These are phyloP conservation scores for Portevinia maculata DNA, from an alignment of 2,888 invertebrate species.

Conservation along the genomic window DNA sequence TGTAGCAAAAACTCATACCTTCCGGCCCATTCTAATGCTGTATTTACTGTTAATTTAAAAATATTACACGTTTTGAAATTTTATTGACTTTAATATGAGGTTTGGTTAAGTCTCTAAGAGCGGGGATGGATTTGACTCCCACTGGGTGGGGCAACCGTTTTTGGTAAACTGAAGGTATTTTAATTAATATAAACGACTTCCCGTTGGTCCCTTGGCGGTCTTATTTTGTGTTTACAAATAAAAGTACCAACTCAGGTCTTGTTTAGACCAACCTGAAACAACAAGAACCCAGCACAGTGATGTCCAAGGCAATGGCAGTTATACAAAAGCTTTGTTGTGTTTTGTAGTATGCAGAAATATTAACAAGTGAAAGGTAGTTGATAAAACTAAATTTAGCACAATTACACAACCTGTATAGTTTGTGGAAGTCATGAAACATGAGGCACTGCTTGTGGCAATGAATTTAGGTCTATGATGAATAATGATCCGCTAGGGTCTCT, in stretches of 20 bases:
- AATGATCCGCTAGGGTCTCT: too few species aligned
- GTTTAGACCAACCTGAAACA: neutral
- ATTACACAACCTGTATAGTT: too few species aligned
- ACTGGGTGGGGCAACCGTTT: too few species aligned
- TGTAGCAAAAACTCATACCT: slow-evolving; percentile 28
- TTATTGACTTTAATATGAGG: slow-evolving; percentile 35
- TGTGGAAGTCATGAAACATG: too few species aligned
- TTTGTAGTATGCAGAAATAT: too few species aligned
- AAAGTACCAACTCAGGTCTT: neutral
- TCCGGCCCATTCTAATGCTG: slow-evolving; percentile 44
- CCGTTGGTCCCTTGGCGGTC: slow-evolving; percentile 11
- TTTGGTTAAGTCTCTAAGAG: neutral
- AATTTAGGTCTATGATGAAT: too few species aligned
- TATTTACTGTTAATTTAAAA: slow-evolving; percentile 53
- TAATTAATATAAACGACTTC: slow-evolving; percentile 22
- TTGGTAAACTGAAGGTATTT: neutral
- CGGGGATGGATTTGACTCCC: neutral
- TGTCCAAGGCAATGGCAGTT: too few species aligned
- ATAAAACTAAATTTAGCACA: too few species aligned
- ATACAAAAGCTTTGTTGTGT: too few species aligned
- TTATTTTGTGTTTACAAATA: slow-evolving; percentile 8
- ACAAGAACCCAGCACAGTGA: neutral
- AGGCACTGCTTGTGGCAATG: too few species aligned
- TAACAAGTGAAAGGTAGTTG: too few species aligned
- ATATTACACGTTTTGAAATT: slow-evolving; percentile 48